Conservation (phyloP, 2,888 invertebrate species). For the Lochmaea crataegi region DNA sequence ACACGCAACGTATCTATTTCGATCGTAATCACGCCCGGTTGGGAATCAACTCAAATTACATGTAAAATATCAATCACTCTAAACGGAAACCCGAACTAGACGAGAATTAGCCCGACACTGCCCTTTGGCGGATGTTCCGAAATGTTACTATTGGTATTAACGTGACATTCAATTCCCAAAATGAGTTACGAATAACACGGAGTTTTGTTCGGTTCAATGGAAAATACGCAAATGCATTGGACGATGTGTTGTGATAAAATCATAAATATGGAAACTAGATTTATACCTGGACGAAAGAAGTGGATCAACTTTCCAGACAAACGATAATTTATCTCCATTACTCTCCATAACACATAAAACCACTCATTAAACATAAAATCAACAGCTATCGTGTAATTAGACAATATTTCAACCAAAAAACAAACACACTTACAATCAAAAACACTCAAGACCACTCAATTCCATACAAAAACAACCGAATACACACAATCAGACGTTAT, state of each 20-base stretch:
- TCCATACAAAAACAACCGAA: too few relatives aligned
- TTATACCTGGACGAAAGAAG: too few relatives aligned
- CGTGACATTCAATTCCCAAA: conserved; percentile 1
- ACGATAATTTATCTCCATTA: too few relatives aligned
- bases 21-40: conserved; percentile 11
- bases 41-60: conserved; percentile 21
- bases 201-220: neutral
- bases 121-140: neutral
- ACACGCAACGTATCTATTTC: conserved; percentile 6
- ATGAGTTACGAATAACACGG: conserved; percentile 1
- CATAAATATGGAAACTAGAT: neutral
- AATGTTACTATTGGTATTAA: neutral
- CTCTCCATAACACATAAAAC: too few relatives aligned
- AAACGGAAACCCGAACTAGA: conserved; percentile 8
- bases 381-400: too few relatives aligned
- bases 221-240: neutral
- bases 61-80: conserved; percentile 21
- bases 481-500: too few relatives aligned
- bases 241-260: neutral
- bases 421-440: too few relatives aligned
- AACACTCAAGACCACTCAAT: too few relatives aligned
- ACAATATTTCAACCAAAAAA: too few relatives aligned
- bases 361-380: too few relatives aligned
- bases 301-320: too few relatives aligned
- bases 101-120: conserved; percentile 8